phyloP scores from a whole-genome alignment of 2,797 vertebrate species.

The Dicrostonyx torquatus region DNA sequence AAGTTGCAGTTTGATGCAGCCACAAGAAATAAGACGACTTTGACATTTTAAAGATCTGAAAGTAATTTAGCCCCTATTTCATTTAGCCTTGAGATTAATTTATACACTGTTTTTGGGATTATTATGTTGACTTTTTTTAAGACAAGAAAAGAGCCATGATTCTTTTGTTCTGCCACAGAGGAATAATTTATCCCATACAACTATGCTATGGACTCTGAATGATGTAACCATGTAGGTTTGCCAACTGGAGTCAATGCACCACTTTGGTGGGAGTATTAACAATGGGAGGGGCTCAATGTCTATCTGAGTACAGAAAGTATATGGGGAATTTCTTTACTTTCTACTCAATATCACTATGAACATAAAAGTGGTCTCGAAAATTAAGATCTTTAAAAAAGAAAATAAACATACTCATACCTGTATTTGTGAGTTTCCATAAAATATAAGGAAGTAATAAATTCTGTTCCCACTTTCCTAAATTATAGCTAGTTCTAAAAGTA shows the following conservation, averaged over 20 bases:
- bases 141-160: not conserved
- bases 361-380: not conserved
- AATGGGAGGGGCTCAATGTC: too few species aligned
- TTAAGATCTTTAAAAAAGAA: not conserved
- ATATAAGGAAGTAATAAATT: conserved; percentile 16
- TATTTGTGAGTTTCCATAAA: not conserved
- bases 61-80: not conserved
- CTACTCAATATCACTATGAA: not conserved
- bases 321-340: not conserved
- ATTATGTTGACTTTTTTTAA: conserved; percentile 1
- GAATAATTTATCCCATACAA: not conserved
- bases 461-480: not conserved
- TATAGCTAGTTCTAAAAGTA: not conserved
- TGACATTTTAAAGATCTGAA: not conserved
- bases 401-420: not conserved
- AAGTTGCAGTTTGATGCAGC: not conserved
- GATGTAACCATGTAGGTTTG: not conserved
- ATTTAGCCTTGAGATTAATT: conserved; percentile 4
- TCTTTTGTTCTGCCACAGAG: not conserved
- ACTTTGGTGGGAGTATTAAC: not conserved
- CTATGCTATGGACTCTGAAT: not conserved
- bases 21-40: not conserved
- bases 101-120: not conserved
- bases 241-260: not conserved
- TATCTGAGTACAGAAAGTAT: too few species aligned